Evolutionary conservation across 2,797 vertebrate species (phyloP), one percentile per base, ranked within the genome.

Genomic region (Sebastes iracundus): DNA sequence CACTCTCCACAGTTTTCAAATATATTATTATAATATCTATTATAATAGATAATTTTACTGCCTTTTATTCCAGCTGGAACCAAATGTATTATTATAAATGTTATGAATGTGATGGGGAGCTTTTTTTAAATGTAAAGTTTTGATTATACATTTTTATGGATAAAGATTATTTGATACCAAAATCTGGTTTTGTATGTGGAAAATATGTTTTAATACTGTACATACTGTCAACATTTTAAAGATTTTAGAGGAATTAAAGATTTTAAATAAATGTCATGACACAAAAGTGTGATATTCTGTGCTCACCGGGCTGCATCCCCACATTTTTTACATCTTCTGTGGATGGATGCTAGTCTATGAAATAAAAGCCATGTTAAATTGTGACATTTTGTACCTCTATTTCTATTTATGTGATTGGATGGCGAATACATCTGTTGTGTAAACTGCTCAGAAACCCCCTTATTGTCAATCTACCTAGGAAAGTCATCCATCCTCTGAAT

Each of bases 101-200:
- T 80, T 65, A 7, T 80, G 3, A 60, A 18, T 61, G 13, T 28
- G 16, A 74, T 60, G 6, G 49, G 9, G 9, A 38, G 11, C 4
- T 35, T 58, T 77, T 84, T 72, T 64, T 14, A 27, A 63, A 71
- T 80, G 53, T 81, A 58, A 65, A 35, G 23, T 67, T 75, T 80
- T 77, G 23, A 84, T 73, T 58, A 53, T 63, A 8, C 1, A 10
- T 77, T 88, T 84, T 72, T 77, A 55, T 75, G 16, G 25, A 62
- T 77, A 62, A 71, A 70, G 16, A 38, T 4, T 60, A 81, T 84
- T 88, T 83, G 14, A 79, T 74, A 79, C 11, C 8, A 35, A 20
- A 67, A n/a, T 67, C 5, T 18, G 3, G 6, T 79, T 78, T 74
- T 71, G 2, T 46, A 42, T 71, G 20, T 74, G 14, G 13, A 67